These are phyloP conservation scores for Macrocentrus cingulum DNA, from an alignment of 1,140 invertebrate species.

Conservation along the genomic window DNA sequence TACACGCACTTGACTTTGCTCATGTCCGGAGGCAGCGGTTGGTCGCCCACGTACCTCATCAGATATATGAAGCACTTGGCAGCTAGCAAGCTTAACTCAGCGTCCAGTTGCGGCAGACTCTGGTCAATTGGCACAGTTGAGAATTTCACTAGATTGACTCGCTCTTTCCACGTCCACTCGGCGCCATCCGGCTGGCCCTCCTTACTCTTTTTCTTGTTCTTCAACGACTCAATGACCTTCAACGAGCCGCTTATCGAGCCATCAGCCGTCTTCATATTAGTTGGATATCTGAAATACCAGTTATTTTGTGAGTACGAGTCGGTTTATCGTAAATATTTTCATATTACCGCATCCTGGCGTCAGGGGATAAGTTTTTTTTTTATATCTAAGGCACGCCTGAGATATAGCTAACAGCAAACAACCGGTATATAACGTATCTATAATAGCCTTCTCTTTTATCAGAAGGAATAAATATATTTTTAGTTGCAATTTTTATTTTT, in stretches of 20 bases:
- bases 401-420: no score
- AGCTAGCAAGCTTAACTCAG: constrained; percentile 82
- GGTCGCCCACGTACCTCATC: constrained; percentile 95
- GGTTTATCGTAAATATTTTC: not conserved
- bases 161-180: constrained; percentile 93
- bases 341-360: constrained; percentile 4
- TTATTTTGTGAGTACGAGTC: not conserved
- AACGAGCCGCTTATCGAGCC: constrained; percentile 72
- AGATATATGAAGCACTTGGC: constrained; percentile 93
- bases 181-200: constrained; percentile 62
- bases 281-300: constrained; percentile 70
- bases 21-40: constrained; percentile 71
- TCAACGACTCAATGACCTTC: constrained; percentile 69
- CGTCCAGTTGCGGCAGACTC: constrained; percentile 81
- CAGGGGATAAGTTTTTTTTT: not conserved
- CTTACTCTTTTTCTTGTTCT: constrained; percentile 66
- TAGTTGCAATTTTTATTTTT: no score
- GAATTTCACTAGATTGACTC: constrained; percentile 95
- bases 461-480: no score
- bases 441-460: no score
- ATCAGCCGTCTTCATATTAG: constrained; percentile 76
- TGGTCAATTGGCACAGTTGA: constrained; percentile 79
- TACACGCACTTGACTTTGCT: constrained; percentile 97
- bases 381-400: no score
- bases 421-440: no score